Conservation (phyloP, 1,140 invertebrate species). For the Drosophila saltans region DNA sequence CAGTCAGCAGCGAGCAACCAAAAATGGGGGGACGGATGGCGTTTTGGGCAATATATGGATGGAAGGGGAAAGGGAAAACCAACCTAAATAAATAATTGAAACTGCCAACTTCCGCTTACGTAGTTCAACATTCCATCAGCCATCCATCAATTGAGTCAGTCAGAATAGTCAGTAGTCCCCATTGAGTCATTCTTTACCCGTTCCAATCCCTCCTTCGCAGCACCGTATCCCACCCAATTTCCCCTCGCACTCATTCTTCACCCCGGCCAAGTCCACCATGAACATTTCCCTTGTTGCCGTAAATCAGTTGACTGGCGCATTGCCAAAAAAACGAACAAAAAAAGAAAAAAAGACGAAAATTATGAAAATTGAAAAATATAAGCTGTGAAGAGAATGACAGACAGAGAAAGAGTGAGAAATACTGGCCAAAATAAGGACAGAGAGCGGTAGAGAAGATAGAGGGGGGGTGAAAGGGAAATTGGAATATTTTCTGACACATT, state of each 20-base stretch:
- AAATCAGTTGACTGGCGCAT: slow-evolving; percentile 32
- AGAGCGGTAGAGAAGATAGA: neutral
- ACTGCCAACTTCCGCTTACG: slow-evolving; percentile 22
- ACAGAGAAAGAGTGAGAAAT: slow-evolving; percentile 1
- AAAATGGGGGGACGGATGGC: neutral
- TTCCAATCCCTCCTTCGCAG: neutral
- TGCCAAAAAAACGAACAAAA: slow-evolving; percentile 18
- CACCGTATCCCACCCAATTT: no score
- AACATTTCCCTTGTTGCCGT: slow-evolving; percentile 18
- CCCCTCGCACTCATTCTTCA: neutral
- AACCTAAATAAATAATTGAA: slow-evolving; percentile 23
- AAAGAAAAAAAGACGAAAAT: slow-evolving; percentile 9
- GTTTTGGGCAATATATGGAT: neutral
- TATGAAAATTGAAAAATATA: slow-evolving; percentile 25
- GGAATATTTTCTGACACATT: slow-evolving; percentile 17
- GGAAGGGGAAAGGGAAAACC: neutral
- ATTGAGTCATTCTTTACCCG: slow-evolving; percentile 6
- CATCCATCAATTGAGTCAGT: slow-evolving; percentile 22
- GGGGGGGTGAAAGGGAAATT: neutral
- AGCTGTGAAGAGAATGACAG: slow-evolving; percentile 18
- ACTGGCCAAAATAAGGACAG: neutral
- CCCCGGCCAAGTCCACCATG: neutral
- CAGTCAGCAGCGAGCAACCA: neutral
- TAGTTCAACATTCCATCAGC: slow-evolving; percentile 19
- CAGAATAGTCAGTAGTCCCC: slow-evolving; percentile 14